Evolutionary conservation across 2,113 vertebrate species (phyloP).

Genomic region (Pampusana beccarii): DNA sequence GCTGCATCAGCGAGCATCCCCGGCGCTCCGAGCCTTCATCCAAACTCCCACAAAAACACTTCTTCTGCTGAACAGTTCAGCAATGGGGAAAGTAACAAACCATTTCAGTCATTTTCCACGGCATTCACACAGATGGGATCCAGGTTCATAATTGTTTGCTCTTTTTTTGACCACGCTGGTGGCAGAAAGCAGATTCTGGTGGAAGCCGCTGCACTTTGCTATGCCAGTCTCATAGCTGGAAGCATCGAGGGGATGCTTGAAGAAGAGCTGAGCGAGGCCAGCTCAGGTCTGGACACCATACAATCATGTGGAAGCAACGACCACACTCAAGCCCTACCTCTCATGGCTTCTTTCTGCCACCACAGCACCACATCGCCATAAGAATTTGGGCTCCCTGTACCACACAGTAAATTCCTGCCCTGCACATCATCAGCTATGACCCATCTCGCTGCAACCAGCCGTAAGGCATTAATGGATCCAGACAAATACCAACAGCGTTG

Average conservation of each 20-base stretch:
- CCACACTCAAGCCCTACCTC: not conserved
- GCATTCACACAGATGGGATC: not conserved
- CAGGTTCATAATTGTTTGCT: not conserved
- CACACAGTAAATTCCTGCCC: not conserved
- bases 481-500: rapidly evolving
- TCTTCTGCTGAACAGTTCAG: not conserved
- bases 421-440: not conserved
- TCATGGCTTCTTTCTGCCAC: not conserved
- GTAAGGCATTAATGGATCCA: not conserved
- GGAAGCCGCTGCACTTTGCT: not conserved
- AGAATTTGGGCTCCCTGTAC: not conserved
- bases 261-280: not conserved
- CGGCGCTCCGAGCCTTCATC: rapidly evolving
- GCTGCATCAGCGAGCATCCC: not conserved
- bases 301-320: rapidly evolving
- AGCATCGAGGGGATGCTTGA: rapidly evolving
- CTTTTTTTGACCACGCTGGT: not conserved
- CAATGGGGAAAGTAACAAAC: not conserved
- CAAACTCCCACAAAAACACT: not conserved
- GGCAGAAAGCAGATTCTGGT: rapidly evolving
- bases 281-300: not conserved
- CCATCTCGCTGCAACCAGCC: not conserved
- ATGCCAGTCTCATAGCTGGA: too few species aligned
- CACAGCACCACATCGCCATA: not conserved
- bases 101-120: rapidly evolving